Percentiles rank a stretch among this genome's conserved stretches.
These are phyloP conservation scores for Torymus auratus DNA, from an alignment of 2,888 invertebrate genomes.

Conservation along the genomic window DNA sequence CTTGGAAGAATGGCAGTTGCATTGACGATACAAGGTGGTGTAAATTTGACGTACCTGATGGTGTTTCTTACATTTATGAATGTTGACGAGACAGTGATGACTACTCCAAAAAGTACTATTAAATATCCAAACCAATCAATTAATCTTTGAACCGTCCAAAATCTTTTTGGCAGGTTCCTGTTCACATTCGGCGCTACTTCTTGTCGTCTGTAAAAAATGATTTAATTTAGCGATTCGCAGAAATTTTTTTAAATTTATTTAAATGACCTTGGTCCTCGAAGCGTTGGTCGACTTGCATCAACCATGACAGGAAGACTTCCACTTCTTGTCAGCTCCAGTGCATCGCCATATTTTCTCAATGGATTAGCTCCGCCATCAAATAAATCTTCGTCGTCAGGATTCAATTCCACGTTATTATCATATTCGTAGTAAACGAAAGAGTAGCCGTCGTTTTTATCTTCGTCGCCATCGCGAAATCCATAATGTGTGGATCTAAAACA, in stretches of 20 bases:
- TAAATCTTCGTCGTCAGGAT: slow-evolving; percentile 23
- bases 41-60: slow-evolving; percentile 81
- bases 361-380: not conserved
- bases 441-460: slow-evolving; percentile 62
- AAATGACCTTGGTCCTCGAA: slow-evolving; percentile 26
- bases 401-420: slow-evolving; percentile 53
- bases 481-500: slow-evolving; percentile 60
- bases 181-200: not conserved
- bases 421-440: slow-evolving; percentile 71
- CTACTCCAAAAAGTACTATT: slow-evolving; percentile 81
- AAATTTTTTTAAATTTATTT: no score
- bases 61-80: slow-evolving; percentile 85
- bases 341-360: not conserved
- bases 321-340: slow-evolving; percentile 17
- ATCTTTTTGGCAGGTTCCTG: slow-evolving; percentile 7
- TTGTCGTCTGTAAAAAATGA: not conserved
- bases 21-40: slow-evolving; percentile 86
- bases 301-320: slow-evolving; percentile 45
- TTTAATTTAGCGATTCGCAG: no score
- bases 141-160: slow-evolving; percentile 36
- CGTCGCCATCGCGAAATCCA: slow-evolving; percentile 61
- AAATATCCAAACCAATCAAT: slow-evolving; percentile 79
- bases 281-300: slow-evolving; percentile 32
- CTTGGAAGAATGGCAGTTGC: slow-evolving; percentile 72
- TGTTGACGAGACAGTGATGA: slow-evolving; percentile 83